phyloP scores from a whole-genome alignment of 2,797 vertebrate species.

The Sarcophilus harrisii region DNA sequence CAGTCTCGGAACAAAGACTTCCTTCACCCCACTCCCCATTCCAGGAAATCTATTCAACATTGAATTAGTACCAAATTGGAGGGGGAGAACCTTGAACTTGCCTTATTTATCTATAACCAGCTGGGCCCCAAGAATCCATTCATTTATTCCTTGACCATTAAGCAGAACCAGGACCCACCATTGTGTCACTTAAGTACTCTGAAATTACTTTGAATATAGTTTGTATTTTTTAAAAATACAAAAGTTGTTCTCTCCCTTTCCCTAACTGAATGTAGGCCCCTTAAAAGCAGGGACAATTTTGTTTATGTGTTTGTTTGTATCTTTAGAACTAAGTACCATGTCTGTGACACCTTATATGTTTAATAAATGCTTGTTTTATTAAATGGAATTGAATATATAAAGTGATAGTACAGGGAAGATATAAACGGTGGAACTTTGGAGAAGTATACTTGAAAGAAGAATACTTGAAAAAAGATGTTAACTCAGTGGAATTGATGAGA shows the following conservation, averaged over 20 bases:
- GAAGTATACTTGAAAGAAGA: no score
- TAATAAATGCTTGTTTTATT: not conserved
- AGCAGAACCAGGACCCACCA: not conserved
- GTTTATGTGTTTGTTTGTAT: not conserved
- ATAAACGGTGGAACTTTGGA: no score
- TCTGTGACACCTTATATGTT: no score
- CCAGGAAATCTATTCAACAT: not conserved
- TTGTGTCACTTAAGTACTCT: not conserved
- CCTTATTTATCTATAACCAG: not conserved
- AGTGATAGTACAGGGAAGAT: not conserved
- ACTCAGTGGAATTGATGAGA: no score
- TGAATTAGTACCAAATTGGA: not conserved
- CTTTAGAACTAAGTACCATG: no score
- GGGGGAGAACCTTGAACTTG: not conserved
- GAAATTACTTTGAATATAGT: not conserved
- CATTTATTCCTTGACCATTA: not conserved
- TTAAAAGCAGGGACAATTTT: not conserved
- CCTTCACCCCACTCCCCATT: not conserved
- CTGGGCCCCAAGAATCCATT: not conserved
- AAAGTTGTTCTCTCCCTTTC: not conserved
- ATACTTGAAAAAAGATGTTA: no score
- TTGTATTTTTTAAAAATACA: not conserved
- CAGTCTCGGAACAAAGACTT: not conserved
- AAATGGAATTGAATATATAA: not conserved
- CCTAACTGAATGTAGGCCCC: not conserved